Percentiles rank a stretch among this genome's conserved stretches.
These are phyloP conservation scores for Phalacrocorax pelagicus DNA, from an alignment of 2,113 vertebrate species.

Conservation along the genomic window DNA sequence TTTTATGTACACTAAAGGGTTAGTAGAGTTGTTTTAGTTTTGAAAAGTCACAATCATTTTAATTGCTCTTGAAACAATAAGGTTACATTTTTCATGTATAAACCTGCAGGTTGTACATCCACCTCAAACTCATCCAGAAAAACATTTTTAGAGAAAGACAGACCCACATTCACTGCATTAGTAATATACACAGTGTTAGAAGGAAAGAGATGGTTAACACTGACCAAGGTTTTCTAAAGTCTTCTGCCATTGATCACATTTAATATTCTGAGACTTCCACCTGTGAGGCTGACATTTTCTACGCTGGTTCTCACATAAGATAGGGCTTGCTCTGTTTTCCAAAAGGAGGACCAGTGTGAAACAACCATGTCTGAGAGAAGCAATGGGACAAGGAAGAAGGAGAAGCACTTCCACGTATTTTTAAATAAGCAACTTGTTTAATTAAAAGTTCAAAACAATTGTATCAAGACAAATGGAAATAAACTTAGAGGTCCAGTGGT, in stretches of 20 bases:
- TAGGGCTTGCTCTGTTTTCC: not conserved
- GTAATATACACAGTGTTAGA: not conserved
- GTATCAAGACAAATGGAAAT: not conserved
- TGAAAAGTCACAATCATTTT: not conserved
- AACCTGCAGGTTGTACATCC: not conserved
- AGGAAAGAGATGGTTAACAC: not conserved
- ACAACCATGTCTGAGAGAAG: not conserved
- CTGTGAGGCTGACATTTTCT: not conserved
- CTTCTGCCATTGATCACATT: not conserved
- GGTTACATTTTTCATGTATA: not conserved
- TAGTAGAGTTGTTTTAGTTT: not conserved
- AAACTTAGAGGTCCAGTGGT: not conserved
- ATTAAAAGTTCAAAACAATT: not conserved
- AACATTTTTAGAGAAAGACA: not conserved
- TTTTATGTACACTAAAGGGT: not conserved
- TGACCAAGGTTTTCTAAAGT: not conserved
- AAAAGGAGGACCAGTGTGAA: not conserved
- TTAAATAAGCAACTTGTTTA: not conserved
- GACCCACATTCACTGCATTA: not conserved
- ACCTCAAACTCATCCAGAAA: not conserved
- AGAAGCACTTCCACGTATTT: not conserved
- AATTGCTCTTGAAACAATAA: not conserved
- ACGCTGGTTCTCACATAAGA: not conserved
- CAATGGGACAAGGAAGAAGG: not conserved
- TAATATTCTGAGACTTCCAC: not conserved